These are phyloP conservation scores for Lethrus apterus DNA, from an alignment of 1,140 invertebrate genomes.

Conservation along the genomic window DNA sequence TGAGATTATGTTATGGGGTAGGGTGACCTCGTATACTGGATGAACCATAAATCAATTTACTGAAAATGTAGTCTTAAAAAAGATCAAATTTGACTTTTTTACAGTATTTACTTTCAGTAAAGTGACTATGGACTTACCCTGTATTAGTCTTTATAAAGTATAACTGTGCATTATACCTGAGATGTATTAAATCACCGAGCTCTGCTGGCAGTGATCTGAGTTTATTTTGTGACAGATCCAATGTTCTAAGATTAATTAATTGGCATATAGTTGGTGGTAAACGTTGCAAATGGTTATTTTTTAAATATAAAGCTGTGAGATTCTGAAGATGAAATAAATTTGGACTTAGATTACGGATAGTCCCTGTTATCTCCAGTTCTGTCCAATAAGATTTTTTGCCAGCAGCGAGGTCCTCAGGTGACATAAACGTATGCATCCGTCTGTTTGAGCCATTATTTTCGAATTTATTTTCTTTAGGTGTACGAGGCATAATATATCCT, in stretches of 20 bases:
- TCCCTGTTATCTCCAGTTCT: constrained; percentile 57
- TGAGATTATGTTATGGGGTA: neutral
- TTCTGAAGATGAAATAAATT: constrained; percentile 84
- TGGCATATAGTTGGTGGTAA: constrained; percentile 83
- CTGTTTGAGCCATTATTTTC: constrained; percentile 47
- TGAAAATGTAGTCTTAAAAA: too few species aligned
- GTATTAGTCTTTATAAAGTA: neutral
- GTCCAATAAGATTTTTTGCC: constrained; percentile 85
- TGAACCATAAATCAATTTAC: too few species aligned
- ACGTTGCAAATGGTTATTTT: constrained; percentile 85
- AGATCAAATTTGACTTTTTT: too few species aligned
- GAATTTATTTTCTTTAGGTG: constrained; percentile 50
- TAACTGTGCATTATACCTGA: constrained; percentile 64
- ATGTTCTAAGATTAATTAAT: constrained; percentile 71
- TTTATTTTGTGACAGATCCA: constrained; percentile 94
- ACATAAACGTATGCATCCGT: constrained; percentile 85
- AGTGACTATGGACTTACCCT: too few species aligned
- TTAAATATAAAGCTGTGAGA: constrained; percentile 88
- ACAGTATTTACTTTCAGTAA: too few species aligned
- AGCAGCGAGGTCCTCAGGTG: constrained; percentile 79
- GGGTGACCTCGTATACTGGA: too few species aligned
- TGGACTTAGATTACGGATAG: constrained; percentile 85
- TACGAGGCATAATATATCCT: constrained; percentile 58
- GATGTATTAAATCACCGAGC: constrained; percentile 88
- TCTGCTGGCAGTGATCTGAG: constrained; percentile 88